Conservation (phyloP, 2,888 invertebrate species). For the Caenorhabditis parvicauda region DNA sequence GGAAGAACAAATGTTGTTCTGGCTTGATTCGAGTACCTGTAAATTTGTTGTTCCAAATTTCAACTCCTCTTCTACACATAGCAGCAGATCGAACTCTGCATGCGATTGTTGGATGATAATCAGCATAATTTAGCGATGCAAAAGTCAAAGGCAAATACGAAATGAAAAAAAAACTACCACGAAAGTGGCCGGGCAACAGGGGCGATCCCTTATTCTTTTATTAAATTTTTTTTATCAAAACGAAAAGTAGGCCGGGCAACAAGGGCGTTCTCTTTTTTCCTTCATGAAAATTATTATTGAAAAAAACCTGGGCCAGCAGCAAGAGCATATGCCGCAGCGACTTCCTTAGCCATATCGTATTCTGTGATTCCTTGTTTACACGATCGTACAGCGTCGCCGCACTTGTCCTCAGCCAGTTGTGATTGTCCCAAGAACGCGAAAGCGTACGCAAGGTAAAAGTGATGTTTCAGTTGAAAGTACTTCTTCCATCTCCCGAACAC, state of each 20-base stretch:
- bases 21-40: slow-evolving; percentile 67
- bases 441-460: slow-evolving; percentile 71
- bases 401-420: slow-evolving; percentile 70
- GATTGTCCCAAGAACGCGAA: slow-evolving; percentile 71
- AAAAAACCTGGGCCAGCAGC: slow-evolving; percentile 69
- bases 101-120: too few species aligned
- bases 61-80: too few species aligned
- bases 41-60: background rate
- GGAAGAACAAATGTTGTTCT: slow-evolving; percentile 71
- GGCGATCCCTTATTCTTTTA: too few species aligned
- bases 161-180: too few species aligned
- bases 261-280: too few species aligned
- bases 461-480: slow-evolving; percentile 66
- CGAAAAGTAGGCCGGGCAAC: too few species aligned
- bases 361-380: slow-evolving; percentile 68
- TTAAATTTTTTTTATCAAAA: too few species aligned
- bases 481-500: slow-evolving; percentile 33
- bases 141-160: too few species aligned
- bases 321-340: slow-evolving; percentile 69
- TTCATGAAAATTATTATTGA: background rate
- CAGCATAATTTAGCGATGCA: too few species aligned
- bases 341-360: slow-evolving; percentile 63
- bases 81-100: too few species aligned
- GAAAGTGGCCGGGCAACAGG: too few species aligned
- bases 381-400: slow-evolving; percentile 71